Conservation (phyloP, 2,888 invertebrate genomes). For the Pristionchus arcanus region DNA sequence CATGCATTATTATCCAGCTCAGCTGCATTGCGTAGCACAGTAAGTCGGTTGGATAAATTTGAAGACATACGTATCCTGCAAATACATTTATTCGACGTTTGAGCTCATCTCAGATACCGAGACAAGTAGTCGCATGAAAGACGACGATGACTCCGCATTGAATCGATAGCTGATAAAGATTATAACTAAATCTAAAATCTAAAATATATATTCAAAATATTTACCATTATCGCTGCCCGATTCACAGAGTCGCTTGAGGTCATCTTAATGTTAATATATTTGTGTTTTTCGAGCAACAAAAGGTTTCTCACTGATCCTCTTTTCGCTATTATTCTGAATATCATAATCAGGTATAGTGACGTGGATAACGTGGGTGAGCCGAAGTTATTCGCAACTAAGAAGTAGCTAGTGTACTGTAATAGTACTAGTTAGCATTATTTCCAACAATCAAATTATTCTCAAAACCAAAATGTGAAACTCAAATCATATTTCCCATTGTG, state of each 20-base stretch:
- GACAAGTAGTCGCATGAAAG: background rate
- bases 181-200: too few species aligned
- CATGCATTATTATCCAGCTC: slow-evolving; percentile 5
- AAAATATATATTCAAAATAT: background rate
- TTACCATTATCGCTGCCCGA: background rate
- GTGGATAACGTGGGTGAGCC: background rate
- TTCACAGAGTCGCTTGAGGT: background rate
- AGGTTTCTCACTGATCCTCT: background rate
- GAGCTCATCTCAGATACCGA: background rate
- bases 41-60: background rate
- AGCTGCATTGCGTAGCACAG: background rate
- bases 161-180: background rate
- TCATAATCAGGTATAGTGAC: background rate
- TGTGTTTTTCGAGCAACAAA: background rate
- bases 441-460: background rate
- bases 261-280: background rate
- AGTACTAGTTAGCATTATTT: background rate
- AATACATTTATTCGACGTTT: background rate
- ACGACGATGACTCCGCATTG: slow-evolving; percentile 21
- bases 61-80: background rate
- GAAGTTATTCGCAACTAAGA: background rate
- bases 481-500: slow-evolving; percentile 4
- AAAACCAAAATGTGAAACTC: background rate
- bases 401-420: background rate
- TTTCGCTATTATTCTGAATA: background rate